These are phyloP conservation scores for Scaptomyza caliginosa DNA, from an alignment of 2,888 invertebrate genomes.

Conservation along the genomic window DNA sequence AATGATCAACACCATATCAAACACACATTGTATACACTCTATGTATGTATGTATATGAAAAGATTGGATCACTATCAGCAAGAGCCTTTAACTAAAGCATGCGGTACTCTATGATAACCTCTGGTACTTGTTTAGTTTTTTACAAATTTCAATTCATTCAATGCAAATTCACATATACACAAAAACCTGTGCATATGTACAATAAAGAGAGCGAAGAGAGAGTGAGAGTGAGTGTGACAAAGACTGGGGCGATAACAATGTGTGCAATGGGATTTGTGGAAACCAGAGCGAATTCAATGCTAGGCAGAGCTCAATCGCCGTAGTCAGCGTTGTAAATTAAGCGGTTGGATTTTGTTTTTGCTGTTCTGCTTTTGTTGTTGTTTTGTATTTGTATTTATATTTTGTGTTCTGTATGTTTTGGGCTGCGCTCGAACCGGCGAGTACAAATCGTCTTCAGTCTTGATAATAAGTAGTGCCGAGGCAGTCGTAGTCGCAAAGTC, in stretches of 20 bases:
- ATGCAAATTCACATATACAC: conserved; percentile 55
- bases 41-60: no score
- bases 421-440: conserved; percentile 45
- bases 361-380: neutral
- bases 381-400: neutral
- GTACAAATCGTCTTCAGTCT: conserved; percentile 66
- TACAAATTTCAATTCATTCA: conserved; percentile 74
- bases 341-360: conserved; percentile 30
- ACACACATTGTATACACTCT: conserved; percentile 8
- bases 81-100: conserved; percentile 18
- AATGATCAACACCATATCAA: conserved; percentile 32
- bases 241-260: conserved; percentile 41
- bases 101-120: conserved; percentile 31
- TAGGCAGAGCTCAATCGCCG: conserved; percentile 33
- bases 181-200: neutral
- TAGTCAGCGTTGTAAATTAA: conserved; percentile 56
- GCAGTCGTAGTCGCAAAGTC: conserved; percentile 40
- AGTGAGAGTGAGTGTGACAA: neutral
- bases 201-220: neutral
- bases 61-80: conserved; percentile 43
- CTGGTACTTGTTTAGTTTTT: conserved; percentile 37
- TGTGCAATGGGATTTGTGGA: conserved; percentile 66
- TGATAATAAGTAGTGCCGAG: conserved; percentile 59
- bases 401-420: conserved; percentile 16
- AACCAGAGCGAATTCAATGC: conserved; percentile 43